These are phyloP conservation scores for Schmidtea mediterranea DNA, from an alignment of 1,140 invertebrate genomes.

Conservation along the genomic window DNA sequence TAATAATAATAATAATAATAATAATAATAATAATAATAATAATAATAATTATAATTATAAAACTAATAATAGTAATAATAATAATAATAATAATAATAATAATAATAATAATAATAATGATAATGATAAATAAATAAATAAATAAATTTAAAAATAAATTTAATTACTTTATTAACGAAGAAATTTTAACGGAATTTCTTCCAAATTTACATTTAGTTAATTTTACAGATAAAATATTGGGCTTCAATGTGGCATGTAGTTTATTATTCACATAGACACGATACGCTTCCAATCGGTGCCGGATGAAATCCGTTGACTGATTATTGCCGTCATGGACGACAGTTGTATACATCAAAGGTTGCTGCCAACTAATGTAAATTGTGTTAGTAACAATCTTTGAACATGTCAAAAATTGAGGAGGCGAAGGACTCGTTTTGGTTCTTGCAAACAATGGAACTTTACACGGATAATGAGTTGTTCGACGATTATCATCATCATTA, in stretches of 20 bases:
- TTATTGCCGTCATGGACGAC: slow-evolving; percentile 17
- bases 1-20: too few species aligned
- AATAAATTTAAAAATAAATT: too few species aligned
- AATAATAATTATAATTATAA: too few species aligned
- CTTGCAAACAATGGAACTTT: slow-evolving; percentile 17
- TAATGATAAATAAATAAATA: too few species aligned
- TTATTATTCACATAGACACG: slow-evolving; percentile 25
- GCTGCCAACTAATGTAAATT: slow-evolving; percentile 23
- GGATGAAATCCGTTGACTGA: slow-evolving; percentile 12
- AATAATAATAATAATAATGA: too few species aligned
- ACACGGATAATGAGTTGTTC: slow-evolving; percentile 22
- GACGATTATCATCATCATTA: slow-evolving; percentile 15
- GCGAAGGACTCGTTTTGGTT: slow-evolving; percentile 20
- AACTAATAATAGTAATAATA: too few species aligned
- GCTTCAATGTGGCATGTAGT: slow-evolving; percentile 16
- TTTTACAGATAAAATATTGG: slow-evolving; percentile 17
- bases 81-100: too few species aligned
- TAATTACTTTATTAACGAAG: too few species aligned
- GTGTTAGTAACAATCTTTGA: slow-evolving; percentile 12
- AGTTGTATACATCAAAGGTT: slow-evolving; percentile 18
- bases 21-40: too few species aligned
- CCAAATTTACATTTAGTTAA: slow-evolving; percentile 25
- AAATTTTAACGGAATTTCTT: too few species aligned
- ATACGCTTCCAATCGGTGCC: slow-evolving; percentile 22
- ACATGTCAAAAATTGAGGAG: slow-evolving; percentile 10